Conservation (phyloP, 1,140 invertebrate species). For the Drosophila leontia region DNA sequence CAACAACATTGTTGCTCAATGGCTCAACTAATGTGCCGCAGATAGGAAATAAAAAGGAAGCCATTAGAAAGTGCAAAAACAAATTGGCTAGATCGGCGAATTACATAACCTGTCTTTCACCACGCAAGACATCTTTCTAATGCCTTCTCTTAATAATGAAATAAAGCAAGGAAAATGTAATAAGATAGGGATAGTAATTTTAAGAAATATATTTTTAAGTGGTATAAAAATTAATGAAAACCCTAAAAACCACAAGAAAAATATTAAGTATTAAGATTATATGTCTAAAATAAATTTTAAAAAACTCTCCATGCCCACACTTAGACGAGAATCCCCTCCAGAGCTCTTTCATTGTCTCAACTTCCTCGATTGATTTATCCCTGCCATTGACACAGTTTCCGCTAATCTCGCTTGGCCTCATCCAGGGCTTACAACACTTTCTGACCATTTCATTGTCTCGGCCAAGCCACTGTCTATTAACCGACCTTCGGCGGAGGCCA, state of each 20-base stretch:
- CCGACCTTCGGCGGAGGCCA: constrained; percentile 51
- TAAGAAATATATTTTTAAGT: neutral
- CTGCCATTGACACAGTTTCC: constrained; percentile 50
- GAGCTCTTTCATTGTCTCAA: neutral
- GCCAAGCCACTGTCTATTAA: constrained; percentile 51
- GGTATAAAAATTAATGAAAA: neutral
- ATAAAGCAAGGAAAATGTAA: no score
- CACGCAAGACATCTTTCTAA: constrained; percentile 8
- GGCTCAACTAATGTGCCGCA: constrained; percentile 72
- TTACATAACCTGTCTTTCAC: constrained; percentile 31
- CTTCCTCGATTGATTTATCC: constrained; percentile 36
- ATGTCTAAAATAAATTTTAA: no score
- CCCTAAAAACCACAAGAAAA: no score
- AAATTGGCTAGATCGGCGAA: constrained; percentile 55
- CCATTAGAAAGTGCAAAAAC: constrained; percentile 75
- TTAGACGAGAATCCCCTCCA: neutral
- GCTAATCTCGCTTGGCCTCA: constrained; percentile 20
- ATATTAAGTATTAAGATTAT: neutral
- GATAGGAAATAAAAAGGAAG: constrained; percentile 56
- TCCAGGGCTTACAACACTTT: constrained; percentile 58
- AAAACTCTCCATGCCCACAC: neutral
- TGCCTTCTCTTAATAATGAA: neutral
- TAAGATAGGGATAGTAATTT: neutral
- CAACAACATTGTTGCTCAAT: constrained; percentile 72
- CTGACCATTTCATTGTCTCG: constrained; percentile 10